A percentile compares a stretch with the other conserved stretches of the same genome.
Conservation (phyloP, 2,113 vertebrate species). For the Pampusana beccarii region DNA sequence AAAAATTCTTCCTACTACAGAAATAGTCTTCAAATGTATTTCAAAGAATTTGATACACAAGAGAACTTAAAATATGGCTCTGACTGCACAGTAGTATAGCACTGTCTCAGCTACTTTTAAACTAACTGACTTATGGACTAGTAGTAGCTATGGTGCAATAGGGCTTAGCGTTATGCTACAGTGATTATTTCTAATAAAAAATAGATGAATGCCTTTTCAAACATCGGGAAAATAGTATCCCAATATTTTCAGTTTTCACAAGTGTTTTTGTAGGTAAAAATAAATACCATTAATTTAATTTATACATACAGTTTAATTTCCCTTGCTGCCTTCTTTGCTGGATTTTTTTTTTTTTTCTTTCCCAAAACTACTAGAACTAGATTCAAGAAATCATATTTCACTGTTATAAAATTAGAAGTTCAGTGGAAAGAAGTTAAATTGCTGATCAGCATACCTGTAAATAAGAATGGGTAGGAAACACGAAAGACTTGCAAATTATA, state of each 20-base stretch:
- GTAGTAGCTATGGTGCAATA: not conserved
- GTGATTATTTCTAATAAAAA: not conserved
- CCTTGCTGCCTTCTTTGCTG: not conserved
- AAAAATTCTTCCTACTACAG: not conserved
- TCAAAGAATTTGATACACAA: not conserved
- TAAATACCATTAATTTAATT: not conserved
- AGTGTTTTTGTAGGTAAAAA: not conserved
- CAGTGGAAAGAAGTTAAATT: not conserved
- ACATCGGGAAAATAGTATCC: not conserved
- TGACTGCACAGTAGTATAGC: not conserved
- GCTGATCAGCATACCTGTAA: not conserved
- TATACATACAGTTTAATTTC: not conserved
- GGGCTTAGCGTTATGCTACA: not conserved
- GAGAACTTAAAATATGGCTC: not conserved
- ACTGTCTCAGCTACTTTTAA: not conserved
- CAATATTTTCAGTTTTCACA: not conserved
- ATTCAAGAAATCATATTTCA: not conserved
- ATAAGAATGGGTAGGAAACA: not conserved
- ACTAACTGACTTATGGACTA: not conserved
- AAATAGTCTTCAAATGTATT: not conserved
- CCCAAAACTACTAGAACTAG: not conserved
- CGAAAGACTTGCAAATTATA: not conserved
- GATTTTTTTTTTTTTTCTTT: not conserved
- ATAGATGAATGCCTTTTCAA: not conserved
- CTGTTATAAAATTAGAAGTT: not conserved